phyloP scores from a whole-genome alignment of 2,113 vertebrate species.

The Daboia siamensis region DNA sequence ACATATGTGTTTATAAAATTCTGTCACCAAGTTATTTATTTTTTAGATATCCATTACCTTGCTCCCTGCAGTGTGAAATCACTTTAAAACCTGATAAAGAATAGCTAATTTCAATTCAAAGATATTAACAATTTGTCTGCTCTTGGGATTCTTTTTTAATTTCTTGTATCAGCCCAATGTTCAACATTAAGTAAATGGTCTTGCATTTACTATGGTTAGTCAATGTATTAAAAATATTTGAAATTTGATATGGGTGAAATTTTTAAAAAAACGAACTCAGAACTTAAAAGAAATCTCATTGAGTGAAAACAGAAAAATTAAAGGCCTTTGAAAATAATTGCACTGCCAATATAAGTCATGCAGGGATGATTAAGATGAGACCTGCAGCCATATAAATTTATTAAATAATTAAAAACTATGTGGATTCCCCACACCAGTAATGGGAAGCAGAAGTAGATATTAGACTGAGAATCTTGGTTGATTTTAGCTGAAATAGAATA shows the following conservation, averaged over 20 bases:
- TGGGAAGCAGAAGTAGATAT: neutral
- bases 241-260: slow-evolving; percentile 3
- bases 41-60: neutral
- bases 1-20: neutral
- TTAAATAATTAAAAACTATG: neutral
- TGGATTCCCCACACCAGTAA: neutral
- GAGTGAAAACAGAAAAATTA: neutral
- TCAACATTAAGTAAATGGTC: fast-evolving
- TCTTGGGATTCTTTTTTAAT: neutral
- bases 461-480: neutral
- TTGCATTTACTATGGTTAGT: neutral
- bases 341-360: neutral
- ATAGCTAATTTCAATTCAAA: neutral
- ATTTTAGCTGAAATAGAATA: slow-evolving; percentile 4
- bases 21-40: neutral
- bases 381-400: neutral
- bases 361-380: neutral
- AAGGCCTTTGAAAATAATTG: neutral
- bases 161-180: neutral
- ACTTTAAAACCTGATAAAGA: neutral
- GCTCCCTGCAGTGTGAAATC: neutral
- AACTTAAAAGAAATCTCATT: neutral
- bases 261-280: neutral
- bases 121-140: neutral
- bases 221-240: neutral